These are phyloP conservation scores for Macrosiphum euphorbiae DNA, from an alignment of 2,888 invertebrate genomes.

Conservation along the genomic window DNA sequence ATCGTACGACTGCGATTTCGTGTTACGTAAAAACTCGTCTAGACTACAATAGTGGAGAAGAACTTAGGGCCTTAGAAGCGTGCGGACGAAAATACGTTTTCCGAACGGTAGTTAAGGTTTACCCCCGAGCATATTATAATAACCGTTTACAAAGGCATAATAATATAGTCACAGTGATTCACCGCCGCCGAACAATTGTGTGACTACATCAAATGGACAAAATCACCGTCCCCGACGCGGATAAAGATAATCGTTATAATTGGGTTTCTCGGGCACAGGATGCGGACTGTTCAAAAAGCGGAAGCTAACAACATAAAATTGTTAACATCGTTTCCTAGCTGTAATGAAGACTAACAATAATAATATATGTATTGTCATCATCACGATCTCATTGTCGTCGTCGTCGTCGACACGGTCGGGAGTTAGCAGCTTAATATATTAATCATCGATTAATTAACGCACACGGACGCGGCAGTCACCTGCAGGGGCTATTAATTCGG, in stretches of 20 bases:
- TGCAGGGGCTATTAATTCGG: background rate
- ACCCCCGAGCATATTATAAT: background rate
- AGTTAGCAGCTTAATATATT: background rate
- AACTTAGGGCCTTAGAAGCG: background rate
- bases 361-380: background rate
- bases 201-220: background rate
- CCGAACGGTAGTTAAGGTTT: background rate
- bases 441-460: no score
- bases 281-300: background rate
- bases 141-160: background rate
- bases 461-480: background rate
- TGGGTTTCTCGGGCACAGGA: background rate
- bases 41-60: background rate
- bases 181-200: background rate
- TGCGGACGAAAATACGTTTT: background rate
- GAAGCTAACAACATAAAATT: background rate
- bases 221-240: background rate
- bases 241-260: conserved; percentile 20
- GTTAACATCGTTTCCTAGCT: background rate
- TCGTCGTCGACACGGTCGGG: background rate
- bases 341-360: background rate
- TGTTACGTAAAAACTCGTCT: background rate
- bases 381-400: background rate
- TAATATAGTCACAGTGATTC: background rate
- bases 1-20: background rate